These are phyloP conservation scores for Cryptus armator DNA, from an alignment of 2,888 invertebrate genomes.

Conservation along the genomic window DNA sequence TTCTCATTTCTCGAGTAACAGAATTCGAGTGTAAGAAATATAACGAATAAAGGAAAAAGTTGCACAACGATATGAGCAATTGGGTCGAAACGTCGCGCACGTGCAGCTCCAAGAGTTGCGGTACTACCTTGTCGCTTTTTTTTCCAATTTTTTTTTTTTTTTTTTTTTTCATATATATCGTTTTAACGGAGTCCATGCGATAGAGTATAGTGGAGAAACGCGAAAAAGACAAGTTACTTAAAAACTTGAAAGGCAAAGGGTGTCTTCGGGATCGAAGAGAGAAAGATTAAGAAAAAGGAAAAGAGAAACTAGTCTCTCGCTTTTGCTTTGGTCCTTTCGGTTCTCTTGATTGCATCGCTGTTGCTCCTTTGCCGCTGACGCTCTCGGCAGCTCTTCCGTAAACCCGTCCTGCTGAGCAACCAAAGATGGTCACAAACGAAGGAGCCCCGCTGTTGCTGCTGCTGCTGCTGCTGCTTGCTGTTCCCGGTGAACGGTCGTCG, in stretches of 20 bases:
- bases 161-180: background rate
- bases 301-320: conserved; percentile 50
- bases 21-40: conserved; percentile 1
- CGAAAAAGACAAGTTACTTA: conserved; percentile 15
- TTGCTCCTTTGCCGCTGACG: conserved; percentile 55
- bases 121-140: conserved; percentile 4
- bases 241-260: conserved; percentile 40
- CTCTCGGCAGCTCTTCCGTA: conserved; percentile 69
- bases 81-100: conserved; percentile 34
- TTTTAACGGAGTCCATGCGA: conserved; percentile 19
- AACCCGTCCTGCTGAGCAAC: conserved; percentile 71
- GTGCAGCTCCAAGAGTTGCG: conserved; percentile 23
- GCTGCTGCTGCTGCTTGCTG: conserved; percentile 51
- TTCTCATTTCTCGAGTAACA: background rate
- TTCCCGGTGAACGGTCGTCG: conserved; percentile 62
- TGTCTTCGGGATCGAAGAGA: conserved; percentile 16
- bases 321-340: conserved; percentile 24
- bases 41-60: conserved; percentile 16
- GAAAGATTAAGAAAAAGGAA: conserved; percentile 36
- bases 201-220: conserved; percentile 17
- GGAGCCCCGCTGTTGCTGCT: conserved; percentile 61
- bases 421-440: conserved; percentile 79
- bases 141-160: background rate
- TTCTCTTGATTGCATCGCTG: conserved; percentile 23
- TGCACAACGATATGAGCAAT: conserved; percentile 20